Conservation (phyloP, 2,888 invertebrate genomes). For the Autographa gamma region DNA sequence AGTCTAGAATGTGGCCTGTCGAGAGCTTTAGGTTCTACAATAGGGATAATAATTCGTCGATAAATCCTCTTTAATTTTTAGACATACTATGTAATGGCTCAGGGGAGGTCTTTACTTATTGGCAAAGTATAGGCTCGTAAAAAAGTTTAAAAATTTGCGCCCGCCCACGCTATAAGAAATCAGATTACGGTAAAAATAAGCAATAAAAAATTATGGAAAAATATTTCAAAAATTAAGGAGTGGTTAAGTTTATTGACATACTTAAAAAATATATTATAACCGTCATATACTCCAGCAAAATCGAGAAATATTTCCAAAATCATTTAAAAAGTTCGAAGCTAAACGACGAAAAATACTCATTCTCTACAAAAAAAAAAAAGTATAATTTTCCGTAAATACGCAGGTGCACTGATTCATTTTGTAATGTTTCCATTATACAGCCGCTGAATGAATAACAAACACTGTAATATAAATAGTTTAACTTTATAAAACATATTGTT, state of each 20-base stretch:
- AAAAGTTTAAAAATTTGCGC: background rate
- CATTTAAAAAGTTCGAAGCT: too few species aligned
- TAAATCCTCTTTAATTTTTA: background rate
- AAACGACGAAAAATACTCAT: background rate
- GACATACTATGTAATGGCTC: background rate
- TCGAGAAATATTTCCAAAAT: background rate
- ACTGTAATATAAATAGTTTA: constrained; percentile 51
- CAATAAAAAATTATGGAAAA: background rate
- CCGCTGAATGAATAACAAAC: constrained; percentile 52
- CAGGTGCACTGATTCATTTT: constrained; percentile 12
- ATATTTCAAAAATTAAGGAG: background rate
- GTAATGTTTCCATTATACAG: constrained; percentile 53
- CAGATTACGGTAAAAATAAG: background rate
- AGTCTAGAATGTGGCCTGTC: background rate
- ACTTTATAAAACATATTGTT: constrained; percentile 56
- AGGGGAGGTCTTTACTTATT: background rate
- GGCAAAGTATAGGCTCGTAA: background rate
- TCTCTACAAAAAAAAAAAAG: background rate
- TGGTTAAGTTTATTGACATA: background rate
- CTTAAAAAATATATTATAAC: background rate
- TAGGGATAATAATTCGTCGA: background rate
- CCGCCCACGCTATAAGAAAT: background rate
- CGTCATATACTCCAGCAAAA: background rate
- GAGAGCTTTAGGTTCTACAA: background rate
- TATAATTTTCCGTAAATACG: constrained; percentile 13